Conservation (phyloP, 1,140 invertebrate genomes). For the Eulimnadia texana region DNA sequence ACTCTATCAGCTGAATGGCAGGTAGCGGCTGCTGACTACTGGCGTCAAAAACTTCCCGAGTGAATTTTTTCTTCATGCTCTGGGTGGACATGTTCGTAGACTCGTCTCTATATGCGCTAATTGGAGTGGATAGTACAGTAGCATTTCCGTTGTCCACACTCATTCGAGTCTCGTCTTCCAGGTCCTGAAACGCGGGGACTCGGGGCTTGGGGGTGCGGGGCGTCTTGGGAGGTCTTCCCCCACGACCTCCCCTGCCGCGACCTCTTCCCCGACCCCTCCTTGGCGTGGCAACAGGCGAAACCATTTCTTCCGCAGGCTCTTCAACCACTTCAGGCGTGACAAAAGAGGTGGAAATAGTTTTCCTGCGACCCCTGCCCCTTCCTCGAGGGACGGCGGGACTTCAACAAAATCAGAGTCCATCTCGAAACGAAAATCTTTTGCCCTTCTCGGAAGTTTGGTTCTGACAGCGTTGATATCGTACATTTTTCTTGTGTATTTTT, state of each 20-base stretch:
- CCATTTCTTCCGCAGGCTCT: neutral
- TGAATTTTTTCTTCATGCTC: constrained; percentile 42
- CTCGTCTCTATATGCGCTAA: neutral
- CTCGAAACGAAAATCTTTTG: constrained; percentile 12
- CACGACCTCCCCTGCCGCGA: neutral
- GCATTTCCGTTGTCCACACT: constrained; percentile 47
- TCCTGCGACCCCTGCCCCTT: constrained; percentile 1
- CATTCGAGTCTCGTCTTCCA: constrained; percentile 76
- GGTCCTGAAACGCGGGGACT: constrained; percentile 40
- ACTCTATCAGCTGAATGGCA: constrained; percentile 79
- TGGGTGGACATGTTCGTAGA: constrained; percentile 41
- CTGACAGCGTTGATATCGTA: constrained; percentile 8
- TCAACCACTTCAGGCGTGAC: neutral
- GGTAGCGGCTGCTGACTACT: constrained; percentile 44
- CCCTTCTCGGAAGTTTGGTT: constrained; percentile 12
- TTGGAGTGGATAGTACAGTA: neutral
- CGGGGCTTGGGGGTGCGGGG: neutral
- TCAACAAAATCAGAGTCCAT: constrained; percentile 8
- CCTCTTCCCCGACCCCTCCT: neutral
- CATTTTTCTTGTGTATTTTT: constrained; percentile 12
- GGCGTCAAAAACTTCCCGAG: constrained; percentile 55
- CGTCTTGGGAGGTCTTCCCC: constrained; percentile 1
- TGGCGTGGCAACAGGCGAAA: neutral
- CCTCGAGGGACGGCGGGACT: constrained; percentile 3
- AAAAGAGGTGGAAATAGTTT: neutral